phyloP scores from a whole-genome alignment of 64 coral and sea anemone species.

The Porites australiensis region DNA sequence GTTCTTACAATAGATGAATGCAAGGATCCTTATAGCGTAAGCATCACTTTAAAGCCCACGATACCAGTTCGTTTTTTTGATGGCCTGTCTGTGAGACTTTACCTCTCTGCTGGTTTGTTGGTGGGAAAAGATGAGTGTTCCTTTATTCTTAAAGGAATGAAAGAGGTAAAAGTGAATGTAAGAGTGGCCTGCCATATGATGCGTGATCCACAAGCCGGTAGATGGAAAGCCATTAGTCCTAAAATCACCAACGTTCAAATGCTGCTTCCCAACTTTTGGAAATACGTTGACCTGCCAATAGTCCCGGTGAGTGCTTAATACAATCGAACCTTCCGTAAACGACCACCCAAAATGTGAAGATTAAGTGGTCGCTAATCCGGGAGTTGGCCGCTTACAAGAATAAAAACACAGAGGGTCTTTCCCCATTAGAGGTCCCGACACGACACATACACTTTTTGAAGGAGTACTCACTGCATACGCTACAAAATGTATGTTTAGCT shows the following conservation, averaged over 20 bases:
- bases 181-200: not conserved
- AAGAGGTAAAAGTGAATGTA: not conserved
- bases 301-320: not conserved
- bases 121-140: not conserved
- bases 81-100: not conserved
- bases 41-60: slow-evolving; percentile 12
- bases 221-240: not conserved
- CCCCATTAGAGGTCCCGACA: not conserved
- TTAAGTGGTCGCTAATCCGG: not conserved
- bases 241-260: not conserved
- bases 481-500: too few species aligned
- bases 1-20: slow-evolving; percentile 2
- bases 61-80: not conserved
- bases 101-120: not conserved
- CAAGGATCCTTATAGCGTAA: not conserved
- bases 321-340: too few species aligned
- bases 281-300: not conserved
- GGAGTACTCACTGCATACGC: too few species aligned
- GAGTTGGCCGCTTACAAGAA: too few species aligned
- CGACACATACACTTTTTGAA: too few species aligned
- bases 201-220: not conserved
- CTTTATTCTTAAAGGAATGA: not conserved
- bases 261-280: not conserved
- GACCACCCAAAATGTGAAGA: too few species aligned
- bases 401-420: not conserved